Base-by-base conservation (phyloP, 2,888 invertebrate genomes). In the Harpagoxenus sublaevis region DNA sequence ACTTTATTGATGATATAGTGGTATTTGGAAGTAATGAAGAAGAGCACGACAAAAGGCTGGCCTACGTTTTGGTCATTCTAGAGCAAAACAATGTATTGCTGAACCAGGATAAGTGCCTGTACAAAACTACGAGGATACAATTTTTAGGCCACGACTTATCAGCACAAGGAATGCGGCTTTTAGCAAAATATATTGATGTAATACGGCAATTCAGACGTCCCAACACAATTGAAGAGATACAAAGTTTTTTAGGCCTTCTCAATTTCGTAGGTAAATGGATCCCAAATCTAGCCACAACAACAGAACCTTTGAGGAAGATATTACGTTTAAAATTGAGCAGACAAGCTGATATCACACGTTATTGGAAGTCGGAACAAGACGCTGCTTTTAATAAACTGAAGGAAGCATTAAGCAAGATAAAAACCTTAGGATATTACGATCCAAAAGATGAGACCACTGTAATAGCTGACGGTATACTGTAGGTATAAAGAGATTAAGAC, bases 201-300 rank as follows among this genome's bases (percentile, higher is more conserved):
- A 57, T 28, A 53, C 18, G 23, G 10, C 23, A n/a, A 53, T 18
- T 23, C 23, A 55, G 23, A 9, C 23, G 28, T 8, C 57, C 57
- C 4, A 57, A 28, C 1, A 28, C 57, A 10, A 63, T 39, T 10
- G 62, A 39, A 18, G 62, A 63, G 4, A 6, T 39, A 6, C 35
- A 63, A n/a, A 35, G 62, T 39, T 63, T 63, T 6, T 1, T 63
- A 39, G 62, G 62, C 1, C 6, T 63, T 8, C 3, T 63, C 0
- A 63, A 63, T 39, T 63, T 63, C 4, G 62, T 63, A 39, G 35
- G n/a, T 4, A 63, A 63, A 10, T 63, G 35, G 62, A 63, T 63
- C 0, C 35, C 62, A 8, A 63, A 63, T 2, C 18, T 63, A 10
- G 62, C 62, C 0, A 62, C 62, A 9, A n/a, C n/a, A n/a, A 62